Conservation (phyloP, 2,888 invertebrate genomes). For the Cheilosia vernalis region DNA sequence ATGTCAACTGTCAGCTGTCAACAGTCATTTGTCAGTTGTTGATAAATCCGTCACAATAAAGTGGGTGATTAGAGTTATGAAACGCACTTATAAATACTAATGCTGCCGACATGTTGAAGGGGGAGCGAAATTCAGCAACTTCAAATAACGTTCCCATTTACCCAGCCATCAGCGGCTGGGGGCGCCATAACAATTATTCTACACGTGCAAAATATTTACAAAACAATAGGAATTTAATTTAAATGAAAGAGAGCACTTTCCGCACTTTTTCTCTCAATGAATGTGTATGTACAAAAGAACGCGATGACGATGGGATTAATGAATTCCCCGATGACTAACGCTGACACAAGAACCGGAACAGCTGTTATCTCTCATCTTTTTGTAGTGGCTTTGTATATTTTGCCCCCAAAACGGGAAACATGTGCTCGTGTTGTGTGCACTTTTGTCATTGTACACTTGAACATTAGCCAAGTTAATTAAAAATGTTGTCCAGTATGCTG, state of each 20-base stretch:
- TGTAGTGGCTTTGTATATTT: neutral
- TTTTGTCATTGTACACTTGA: slow-evolving; percentile 35
- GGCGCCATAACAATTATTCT: neutral
- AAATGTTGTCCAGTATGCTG: slow-evolving; percentile 56
- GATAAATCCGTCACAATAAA: slow-evolving; percentile 33
- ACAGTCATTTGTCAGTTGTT: slow-evolving; percentile 42
- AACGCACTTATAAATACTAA: neutral
- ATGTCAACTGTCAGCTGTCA: slow-evolving; percentile 12
- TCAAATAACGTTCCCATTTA: too few relatives aligned
- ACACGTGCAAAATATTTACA: slow-evolving; percentile 22
- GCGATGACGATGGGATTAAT: neutral
- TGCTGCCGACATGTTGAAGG: slow-evolving; percentile 13
- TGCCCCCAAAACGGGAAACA: neutral
- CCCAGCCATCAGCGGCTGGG: neutral
- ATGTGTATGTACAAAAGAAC: neutral
- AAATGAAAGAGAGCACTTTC: neutral
- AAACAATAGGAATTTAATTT: slow-evolving; percentile 22
- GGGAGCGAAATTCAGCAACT: neutral
- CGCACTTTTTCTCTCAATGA: neutral
- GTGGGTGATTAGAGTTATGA: slow-evolving; percentile 3
- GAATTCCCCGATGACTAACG: slow-evolving; percentile 20
- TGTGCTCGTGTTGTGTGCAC: neutral
- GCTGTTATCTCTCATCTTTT: slow-evolving; percentile 40
- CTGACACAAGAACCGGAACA: slow-evolving; percentile 13
- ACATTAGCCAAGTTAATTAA: slow-evolving; percentile 69